Base-by-base conservation (phyloP, 2,113 vertebrate genomes). In the Phaethon lepturus region DNA sequence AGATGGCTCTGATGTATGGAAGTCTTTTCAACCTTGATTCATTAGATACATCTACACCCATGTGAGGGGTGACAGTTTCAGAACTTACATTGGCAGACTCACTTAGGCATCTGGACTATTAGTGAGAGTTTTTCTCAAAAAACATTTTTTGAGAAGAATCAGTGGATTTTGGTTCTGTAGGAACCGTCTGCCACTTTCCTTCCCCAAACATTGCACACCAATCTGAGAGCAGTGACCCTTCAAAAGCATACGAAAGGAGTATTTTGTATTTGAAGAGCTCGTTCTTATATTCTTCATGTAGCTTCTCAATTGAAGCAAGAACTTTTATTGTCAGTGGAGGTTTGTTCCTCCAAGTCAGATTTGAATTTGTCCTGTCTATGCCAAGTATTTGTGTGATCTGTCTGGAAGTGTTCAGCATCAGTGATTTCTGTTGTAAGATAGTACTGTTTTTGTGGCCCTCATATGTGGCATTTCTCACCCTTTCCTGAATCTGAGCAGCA, bases 391-490 rank as follows among this genome's bases (percentile, higher is more conserved):
- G 44, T 50, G 72, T 52, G 56, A 66, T 77, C 47, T 88, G 60
- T 82, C 56, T 91, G 38, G 67, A 72, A 91, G n/a, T 40, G 25
- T 26, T 87, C 25, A 40, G 42, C 42, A 52, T 38, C 29, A 78
- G 44, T 16, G 29, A 56, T 60, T 78, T 63, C 42, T 20, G 20
- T n/a, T 89, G 68, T 44, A 59, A 83, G 66, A 62, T 7, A 35
- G 29, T 19, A 50, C 55, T 93, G 44, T 12, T 56, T 71, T 49
- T 5, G 3, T 64, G 58, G 78, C 62, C 55, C 33, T 92, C 31
- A 15, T 38, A 84, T 7, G 8, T 49, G n/a, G 29, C 74, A 76
- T 89, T 89, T 96, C 92, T 95, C 94, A 96, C 80, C 77, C 83
- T 91, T 76, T 62, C 24, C 80, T 85, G 33, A 74, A 82, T 81